Conservation (phyloP, 2,888 invertebrate species). For the Helleia helle region DNA sequence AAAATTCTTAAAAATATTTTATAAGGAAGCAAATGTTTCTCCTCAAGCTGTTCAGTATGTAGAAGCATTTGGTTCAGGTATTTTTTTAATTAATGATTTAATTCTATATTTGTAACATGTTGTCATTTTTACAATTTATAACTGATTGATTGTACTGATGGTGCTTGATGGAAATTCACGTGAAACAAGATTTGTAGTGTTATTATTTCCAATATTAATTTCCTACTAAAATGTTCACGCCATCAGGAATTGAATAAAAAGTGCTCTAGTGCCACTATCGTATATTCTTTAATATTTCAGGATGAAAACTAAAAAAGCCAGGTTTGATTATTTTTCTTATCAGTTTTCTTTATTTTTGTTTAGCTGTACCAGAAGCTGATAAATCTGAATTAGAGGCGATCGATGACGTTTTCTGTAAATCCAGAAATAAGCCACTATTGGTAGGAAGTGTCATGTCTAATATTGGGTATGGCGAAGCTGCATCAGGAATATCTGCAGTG, state of each 20-base stretch:
- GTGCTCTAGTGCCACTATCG: not conserved
- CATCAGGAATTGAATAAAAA: not conserved
- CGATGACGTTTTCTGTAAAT: slow-evolving; percentile 60
- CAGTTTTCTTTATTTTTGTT: not conserved
- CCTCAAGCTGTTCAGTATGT: slow-evolving; percentile 74
- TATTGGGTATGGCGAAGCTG: slow-evolving; percentile 31
- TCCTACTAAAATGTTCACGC: not conserved
- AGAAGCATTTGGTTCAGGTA: slow-evolving; percentile 80
- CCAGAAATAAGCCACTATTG: slow-evolving; percentile 49
- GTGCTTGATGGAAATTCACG: too few species aligned
- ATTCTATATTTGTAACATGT: not conserved
- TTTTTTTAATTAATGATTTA: not conserved
- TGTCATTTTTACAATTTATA: too few species aligned
- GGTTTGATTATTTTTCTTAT: too few species aligned
- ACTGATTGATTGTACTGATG: not conserved
- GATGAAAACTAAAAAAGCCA: too few species aligned
- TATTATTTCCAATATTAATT: too few species aligned
- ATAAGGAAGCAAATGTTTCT: slow-evolving; percentile 71
- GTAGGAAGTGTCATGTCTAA: slow-evolving; percentile 44
- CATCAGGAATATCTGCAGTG: slow-evolving; percentile 21
- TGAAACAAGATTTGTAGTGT: too few species aligned
- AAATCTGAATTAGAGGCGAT: slow-evolving; percentile 59
- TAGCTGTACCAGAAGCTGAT: slow-evolving; percentile 7
- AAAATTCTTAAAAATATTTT: slow-evolving; percentile 39
- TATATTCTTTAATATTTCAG: not conserved